A percentile compares a stretch with the other conserved stretches of the same genome.
These are phyloP conservation scores for Pseudachorutes palmiensis DNA, from an alignment of 1,140 invertebrate genomes.

Conservation along the genomic window DNA sequence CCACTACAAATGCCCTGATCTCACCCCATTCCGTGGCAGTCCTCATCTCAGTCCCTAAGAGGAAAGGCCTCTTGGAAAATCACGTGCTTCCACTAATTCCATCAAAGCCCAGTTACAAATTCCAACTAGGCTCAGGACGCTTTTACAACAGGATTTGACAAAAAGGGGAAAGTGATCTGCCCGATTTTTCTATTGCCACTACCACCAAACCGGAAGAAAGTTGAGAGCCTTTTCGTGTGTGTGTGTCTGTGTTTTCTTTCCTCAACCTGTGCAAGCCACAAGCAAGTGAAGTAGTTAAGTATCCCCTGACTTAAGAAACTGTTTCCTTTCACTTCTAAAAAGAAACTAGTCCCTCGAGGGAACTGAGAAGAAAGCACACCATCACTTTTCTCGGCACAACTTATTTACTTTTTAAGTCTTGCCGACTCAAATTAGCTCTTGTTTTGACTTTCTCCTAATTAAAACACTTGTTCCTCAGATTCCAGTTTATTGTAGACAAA, in stretches of 20 bases:
- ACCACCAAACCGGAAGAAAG: not conserved
- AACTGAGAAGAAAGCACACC: not conserved
- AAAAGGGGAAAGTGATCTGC: not conserved
- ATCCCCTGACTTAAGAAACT: not conserved
- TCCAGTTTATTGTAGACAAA: not conserved
- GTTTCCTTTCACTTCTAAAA: not conserved
- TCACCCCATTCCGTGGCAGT: not conserved
- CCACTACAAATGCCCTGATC: not conserved
- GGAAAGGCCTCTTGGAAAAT: not conserved
- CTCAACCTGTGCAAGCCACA: not conserved
- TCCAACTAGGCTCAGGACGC: not conserved
- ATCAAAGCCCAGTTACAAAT: not conserved
- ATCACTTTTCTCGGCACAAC: not conserved
- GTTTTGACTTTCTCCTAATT: not conserved
- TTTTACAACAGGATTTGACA: not conserved
- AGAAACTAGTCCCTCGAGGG: not conserved
- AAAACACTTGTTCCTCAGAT: not conserved
- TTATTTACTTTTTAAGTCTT: not conserved
- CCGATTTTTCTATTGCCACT: too few species aligned
- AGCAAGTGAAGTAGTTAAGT: not conserved
- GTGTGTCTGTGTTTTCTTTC: too few species aligned
- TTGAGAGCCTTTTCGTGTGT: not conserved
- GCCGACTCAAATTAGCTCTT: not conserved
- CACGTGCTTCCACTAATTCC: not conserved
- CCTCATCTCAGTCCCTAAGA: too few species aligned